Evolutionary conservation across 30 jellyfish, hydroid and myxozoan genomes (phyloP), one percentile per base, ranked within the genome.

Genomic region (Clytia hemisphaerica): DNA sequence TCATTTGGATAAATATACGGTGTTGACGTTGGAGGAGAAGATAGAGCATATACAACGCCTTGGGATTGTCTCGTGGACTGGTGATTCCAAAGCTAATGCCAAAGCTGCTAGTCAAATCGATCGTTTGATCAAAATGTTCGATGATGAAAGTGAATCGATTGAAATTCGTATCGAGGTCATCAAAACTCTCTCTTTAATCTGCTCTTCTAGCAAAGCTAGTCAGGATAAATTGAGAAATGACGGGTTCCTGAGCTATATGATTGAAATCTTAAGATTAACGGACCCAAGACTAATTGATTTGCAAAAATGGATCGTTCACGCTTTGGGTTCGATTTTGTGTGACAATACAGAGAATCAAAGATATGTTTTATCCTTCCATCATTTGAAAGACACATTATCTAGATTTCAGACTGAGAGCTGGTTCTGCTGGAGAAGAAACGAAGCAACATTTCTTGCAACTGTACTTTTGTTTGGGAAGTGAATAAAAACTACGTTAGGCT

Each of bases 51-150:
- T 61, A 6, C 63, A 65, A 4, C 21, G 75, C n/a, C 22, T 61
- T 36, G 75, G 75, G 0, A 61, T 61, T 22, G 63, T 61, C 19
- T 61, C 75, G 61, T 61, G 75, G 75, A 61, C 65, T 32, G 75
- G 75, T 14, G 63, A 65, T 16, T 31, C 75, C n/a, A 64, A 15
- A 10, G 61, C 75, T 15, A 27, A 29, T 2, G 30, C 31, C 10
- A 61, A 61, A 61, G 75, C 75, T 25, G 75, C 24, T 6, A 37
- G 32, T 24, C 63, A 31, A 37, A 22, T 61, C 71, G 14, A 19
- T 34, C 61, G 70, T 61, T 61, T 61, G 4, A 15, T 61, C 25
- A 61, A 34, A 19, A 21, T 61, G 30, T 61, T 28, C 36, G 19
- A 1, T 5, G 12, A 42, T n/a, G 53, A 42, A n/a, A 18, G n/a